Conservation (phyloP, 2,888 invertebrate genomes). For the Dynastes grantii region DNA sequence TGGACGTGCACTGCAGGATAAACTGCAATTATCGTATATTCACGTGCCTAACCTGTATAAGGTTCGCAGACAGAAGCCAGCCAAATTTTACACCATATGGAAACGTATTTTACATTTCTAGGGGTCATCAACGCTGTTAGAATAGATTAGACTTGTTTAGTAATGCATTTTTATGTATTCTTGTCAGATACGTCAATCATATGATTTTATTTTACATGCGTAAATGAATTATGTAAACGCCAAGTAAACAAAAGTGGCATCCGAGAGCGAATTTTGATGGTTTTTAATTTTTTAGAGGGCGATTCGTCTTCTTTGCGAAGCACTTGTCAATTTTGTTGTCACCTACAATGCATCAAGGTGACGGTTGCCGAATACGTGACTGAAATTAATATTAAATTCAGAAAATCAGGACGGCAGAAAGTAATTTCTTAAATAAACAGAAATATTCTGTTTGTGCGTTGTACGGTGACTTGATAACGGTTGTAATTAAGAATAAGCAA, state of each 20-base stretch:
- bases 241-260: neutral
- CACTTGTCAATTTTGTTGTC: conserved; percentile 69
- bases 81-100: no score
- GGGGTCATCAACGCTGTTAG: neutral
- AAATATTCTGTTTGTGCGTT: conserved; percentile 44
- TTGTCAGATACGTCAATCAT: conserved; percentile 7
- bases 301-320: conserved; percentile 44
- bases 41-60: neutral
- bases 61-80: no score
- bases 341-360: conserved; percentile 71
- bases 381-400: conserved; percentile 69
- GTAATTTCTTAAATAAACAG: conserved; percentile 56
- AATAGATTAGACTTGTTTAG: neutral
- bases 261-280: conserved; percentile 15
- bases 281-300: conserved; percentile 29
- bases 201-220: neutral
- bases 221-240: conserved; percentile 29
- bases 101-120: neutral
- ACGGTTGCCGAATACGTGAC: conserved; percentile 67
- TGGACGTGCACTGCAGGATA: conserved; percentile 16
- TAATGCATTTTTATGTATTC: neutral
- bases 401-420: conserved; percentile 49
- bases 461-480: conserved; percentile 3
- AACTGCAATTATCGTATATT: conserved; percentile 18
- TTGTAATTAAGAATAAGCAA: neutral